Percentiles rank a stretch among this genome's conserved stretches.
Conservation (phyloP, 2,888 invertebrate genomes). For the Torymus aiolomorphi region DNA sequence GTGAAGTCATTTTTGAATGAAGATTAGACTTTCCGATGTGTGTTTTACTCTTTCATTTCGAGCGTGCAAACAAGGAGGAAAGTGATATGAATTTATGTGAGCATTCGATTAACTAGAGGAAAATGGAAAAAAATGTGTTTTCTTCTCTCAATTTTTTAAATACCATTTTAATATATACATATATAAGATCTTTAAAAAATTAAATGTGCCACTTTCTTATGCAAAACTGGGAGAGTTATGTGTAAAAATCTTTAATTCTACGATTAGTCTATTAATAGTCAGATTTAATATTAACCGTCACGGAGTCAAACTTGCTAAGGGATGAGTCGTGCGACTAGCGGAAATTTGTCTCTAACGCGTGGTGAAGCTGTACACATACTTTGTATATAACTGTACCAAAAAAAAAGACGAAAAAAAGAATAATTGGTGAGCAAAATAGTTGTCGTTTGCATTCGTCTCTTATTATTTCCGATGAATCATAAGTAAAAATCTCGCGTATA, state of each 20-base stretch:
- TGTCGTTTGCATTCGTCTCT: slow-evolving; percentile 51
- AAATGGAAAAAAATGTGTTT: background rate
- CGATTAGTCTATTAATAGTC: slow-evolving; percentile 16
- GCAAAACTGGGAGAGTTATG: slow-evolving; percentile 14
- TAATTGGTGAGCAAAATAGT: slow-evolving; percentile 40
- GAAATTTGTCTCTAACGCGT: slow-evolving; percentile 27
- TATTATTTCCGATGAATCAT: slow-evolving; percentile 46
- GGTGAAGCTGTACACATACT: slow-evolving; percentile 47
- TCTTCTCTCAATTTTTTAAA: slow-evolving; percentile 27
- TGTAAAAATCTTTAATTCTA: slow-evolving; percentile 21
- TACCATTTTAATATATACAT: slow-evolving; percentile 2
- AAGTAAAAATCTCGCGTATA: slow-evolving; percentile 35
- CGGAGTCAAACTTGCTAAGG: slow-evolving; percentile 27
- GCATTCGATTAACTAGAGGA: no score
- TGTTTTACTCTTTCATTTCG: no score
- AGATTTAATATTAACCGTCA: slow-evolving; percentile 15
- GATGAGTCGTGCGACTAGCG: slow-evolving; percentile 18
- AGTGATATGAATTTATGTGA: no score
- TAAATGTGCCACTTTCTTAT: slow-evolving; percentile 45
- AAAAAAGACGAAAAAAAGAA: slow-evolving; percentile 19
- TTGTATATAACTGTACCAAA: slow-evolving; percentile 51
- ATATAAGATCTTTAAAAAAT: slow-evolving; percentile 29
- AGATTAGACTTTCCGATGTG: no score
- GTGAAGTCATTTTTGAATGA: no score
- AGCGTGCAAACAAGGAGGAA: no score